Percentiles rank a stretch among this genome's conserved stretches.
Conservation (phyloP, 1,140 invertebrate species). For the Heliconius melpomene region DNA sequence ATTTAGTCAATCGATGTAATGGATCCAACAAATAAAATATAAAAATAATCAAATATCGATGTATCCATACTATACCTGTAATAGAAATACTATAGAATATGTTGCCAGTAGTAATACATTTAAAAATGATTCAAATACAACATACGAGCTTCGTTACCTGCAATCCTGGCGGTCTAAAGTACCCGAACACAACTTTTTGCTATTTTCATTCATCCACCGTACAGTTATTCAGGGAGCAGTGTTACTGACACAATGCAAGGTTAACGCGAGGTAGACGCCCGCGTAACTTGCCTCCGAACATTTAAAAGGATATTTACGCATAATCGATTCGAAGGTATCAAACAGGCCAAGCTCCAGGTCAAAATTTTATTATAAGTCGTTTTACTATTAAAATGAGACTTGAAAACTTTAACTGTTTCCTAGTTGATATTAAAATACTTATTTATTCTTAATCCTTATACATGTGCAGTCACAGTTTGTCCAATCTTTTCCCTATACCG, state of each 20-base stretch:
- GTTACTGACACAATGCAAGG: conserved; percentile 78
- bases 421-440: conserved; percentile 50
- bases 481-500: conserved; percentile 33
- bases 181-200: conserved; percentile 44
- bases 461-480: neutral
- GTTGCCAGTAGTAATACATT: neutral
- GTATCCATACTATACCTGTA: no score
- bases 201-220: conserved; percentile 70
- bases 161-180: conserved; percentile 9
- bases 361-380: conserved; percentile 51
- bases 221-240: conserved; percentile 73
- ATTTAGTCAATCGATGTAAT: no score
- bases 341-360: conserved; percentile 48
- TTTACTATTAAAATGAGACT: conserved; percentile 38
- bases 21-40: no score
- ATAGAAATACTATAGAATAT: neutral
- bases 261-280: conserved; percentile 71
- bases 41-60: no score
- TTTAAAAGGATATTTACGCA: conserved; percentile 69
- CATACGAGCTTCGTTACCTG: neutral
- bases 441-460: conserved; percentile 29
- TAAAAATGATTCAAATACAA: neutral
- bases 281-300: conserved; percentile 56
- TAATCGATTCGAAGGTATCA: conserved; percentile 56
- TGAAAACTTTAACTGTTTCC: conserved; percentile 48